phyloP scores from a whole-genome alignment of 2,113 vertebrate genomes.

The Columbina picui region DNA sequence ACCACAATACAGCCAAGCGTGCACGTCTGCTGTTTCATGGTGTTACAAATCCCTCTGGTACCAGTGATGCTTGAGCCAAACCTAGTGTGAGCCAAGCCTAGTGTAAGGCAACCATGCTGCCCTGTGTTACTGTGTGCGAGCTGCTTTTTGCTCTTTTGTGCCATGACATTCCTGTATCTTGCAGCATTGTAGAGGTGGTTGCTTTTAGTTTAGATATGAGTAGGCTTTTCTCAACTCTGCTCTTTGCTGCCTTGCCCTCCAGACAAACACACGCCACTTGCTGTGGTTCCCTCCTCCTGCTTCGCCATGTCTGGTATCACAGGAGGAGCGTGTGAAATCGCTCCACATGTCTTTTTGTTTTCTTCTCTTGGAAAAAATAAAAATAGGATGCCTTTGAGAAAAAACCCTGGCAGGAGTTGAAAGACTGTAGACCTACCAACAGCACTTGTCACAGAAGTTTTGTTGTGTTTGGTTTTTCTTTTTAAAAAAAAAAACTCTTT shows the following conservation, averaged over 20 bases:
- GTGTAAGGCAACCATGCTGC: background rate
- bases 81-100: background rate
- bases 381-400: background rate
- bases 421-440: background rate
- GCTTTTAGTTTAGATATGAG: background rate
- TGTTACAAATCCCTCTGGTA: background rate
- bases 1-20: accelerated
- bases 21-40: background rate
- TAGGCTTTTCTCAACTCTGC: background rate
- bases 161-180: background rate
- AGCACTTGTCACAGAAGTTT: background rate
- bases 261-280: background rate
- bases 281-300: background rate
- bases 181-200: background rate
- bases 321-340: background rate
- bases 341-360: background rate
- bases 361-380: background rate
- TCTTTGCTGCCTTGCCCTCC: background rate
- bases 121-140: background rate
- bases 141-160: accelerated
- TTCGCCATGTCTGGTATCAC: accelerated
- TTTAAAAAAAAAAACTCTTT: background rate
- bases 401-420: background rate
- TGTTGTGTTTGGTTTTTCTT: background rate
- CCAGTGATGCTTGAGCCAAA: background rate